phyloP scores from a whole-genome alignment of 2,113 vertebrate genomes.

The Elaphurus davidianus region DNA sequence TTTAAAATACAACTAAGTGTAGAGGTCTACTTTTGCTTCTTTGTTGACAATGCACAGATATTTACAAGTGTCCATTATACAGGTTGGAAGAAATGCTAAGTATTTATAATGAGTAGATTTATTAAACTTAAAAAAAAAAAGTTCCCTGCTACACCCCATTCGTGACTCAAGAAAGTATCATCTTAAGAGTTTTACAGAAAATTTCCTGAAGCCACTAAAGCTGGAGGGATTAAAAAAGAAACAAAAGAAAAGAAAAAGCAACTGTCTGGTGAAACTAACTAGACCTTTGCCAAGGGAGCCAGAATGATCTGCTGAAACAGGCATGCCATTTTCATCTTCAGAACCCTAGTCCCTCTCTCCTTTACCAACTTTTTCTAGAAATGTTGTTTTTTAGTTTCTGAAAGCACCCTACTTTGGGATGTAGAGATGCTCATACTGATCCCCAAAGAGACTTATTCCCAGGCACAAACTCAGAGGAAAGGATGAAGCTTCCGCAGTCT shows the following conservation, averaged over 20 bases:
- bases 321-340: background rate
- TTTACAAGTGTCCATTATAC: background rate
- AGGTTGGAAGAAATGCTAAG: background rate
- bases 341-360: background rate
- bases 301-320: background rate
- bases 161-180: background rate
- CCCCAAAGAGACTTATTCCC: background rate
- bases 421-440: background rate
- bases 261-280: background rate
- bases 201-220: background rate
- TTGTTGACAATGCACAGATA: background rate
- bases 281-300: background rate
- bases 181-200: background rate
- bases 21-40: background rate
- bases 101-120: background rate
- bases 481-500: background rate
- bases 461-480: background rate
- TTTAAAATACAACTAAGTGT: background rate
- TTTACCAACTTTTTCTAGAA: background rate
- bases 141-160: background rate
- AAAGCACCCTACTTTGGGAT: background rate
- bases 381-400: background rate
- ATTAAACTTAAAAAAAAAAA: background rate
- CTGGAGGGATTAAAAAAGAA: background rate
- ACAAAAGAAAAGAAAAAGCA: background rate